A percentile compares a stretch with the other conserved stretches of the same genome.
Conservation (phyloP, 2,113 vertebrate species). For the Nymphicus hollandicus region DNA sequence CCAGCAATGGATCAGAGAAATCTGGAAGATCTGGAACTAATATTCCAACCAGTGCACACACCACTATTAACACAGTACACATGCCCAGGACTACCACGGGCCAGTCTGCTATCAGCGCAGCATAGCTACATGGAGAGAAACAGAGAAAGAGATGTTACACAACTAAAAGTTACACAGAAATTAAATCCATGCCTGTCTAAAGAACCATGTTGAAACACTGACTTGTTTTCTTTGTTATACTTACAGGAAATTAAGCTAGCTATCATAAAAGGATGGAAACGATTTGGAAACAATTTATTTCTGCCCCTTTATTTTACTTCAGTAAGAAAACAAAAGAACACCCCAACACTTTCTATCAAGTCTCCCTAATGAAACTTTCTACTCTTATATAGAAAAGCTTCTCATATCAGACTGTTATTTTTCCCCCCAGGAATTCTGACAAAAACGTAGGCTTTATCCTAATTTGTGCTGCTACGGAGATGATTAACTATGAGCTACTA, state of each 20-base stretch:
- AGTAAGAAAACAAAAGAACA: neutral
- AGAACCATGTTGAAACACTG: neutral
- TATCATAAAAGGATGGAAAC: neutral
- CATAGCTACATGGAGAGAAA: conserved; percentile 77
- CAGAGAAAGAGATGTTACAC: neutral
- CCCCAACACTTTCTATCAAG: neutral
- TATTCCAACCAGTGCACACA: conserved; percentile 92
- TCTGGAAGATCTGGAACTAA: conserved; percentile 94
- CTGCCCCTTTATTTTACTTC: neutral
- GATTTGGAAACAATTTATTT: neutral
- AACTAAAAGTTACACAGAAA: neutral
- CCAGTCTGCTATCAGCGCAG: conserved; percentile 95
- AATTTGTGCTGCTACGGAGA: neutral
- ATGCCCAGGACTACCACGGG: conserved; percentile 94
- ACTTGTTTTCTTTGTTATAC: neutral
- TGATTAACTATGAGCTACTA: neutral
- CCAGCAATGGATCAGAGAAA: conserved; percentile 95
- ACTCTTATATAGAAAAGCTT: neutral
- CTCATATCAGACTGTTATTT: neutral
- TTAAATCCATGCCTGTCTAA: neutral
- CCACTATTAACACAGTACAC: conserved; percentile 92
- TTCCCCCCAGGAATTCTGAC: neutral
- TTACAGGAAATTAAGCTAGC: neutral
- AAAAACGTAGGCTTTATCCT: neutral
- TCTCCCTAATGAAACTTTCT: neutral